A percentile compares a stretch with the other conserved stretches of the same genome.
These are phyloP conservation scores for Zalophus californianus DNA, from an alignment of 2,797 vertebrate species.

Conservation along the genomic window DNA sequence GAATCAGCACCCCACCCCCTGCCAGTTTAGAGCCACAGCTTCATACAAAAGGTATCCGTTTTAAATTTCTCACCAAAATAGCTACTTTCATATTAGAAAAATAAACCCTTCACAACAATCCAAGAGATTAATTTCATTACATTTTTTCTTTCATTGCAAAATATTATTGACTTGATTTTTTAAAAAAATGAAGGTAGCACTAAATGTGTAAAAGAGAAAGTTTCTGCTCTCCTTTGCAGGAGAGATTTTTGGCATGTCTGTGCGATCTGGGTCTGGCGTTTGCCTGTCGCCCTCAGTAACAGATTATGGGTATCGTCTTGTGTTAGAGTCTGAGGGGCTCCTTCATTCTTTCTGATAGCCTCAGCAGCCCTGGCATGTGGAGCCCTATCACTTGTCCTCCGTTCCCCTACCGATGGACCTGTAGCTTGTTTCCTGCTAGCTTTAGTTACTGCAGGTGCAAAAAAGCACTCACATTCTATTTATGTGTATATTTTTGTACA, in stretches of 20 bases:
- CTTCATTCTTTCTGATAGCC: not conserved
- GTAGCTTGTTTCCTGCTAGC: not conserved
- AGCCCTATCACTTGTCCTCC: not conserved
- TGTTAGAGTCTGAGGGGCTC: not conserved
- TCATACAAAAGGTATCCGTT: not conserved
- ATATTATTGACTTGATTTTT: not conserved
- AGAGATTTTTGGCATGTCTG: not conserved
- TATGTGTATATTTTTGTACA: not conserved
- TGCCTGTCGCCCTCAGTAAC: accelerated
- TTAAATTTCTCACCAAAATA: not conserved
- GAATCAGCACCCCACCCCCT: not conserved
- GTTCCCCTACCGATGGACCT: not conserved
- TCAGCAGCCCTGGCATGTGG: accelerated
- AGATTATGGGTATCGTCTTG: accelerated
- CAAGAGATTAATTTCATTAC: not conserved
- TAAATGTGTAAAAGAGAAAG: not conserved
- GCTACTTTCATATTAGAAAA: not conserved
- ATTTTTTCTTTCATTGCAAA: not conserved
- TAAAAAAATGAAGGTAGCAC: not conserved
- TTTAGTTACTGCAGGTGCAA: not conserved
- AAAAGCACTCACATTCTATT: not conserved
- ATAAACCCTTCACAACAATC: not conserved
- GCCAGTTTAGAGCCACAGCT: not conserved
- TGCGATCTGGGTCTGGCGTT: accelerated
- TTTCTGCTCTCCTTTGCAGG: not conserved